Evolutionary conservation across 2,797 vertebrate species (phyloP).

Genomic region (Gephyroberyx darwinii): DNA sequence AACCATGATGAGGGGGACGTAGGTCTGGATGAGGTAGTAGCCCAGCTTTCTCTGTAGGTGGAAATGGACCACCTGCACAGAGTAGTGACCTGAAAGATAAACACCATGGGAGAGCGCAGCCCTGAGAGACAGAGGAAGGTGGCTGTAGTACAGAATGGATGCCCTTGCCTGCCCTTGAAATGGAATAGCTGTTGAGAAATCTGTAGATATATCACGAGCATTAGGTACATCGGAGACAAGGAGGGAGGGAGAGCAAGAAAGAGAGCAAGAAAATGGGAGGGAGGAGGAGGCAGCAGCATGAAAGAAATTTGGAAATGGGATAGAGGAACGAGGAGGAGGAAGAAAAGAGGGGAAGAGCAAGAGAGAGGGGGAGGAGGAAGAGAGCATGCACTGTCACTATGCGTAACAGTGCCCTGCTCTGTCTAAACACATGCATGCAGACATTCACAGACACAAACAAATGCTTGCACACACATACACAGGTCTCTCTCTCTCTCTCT

Average conservation of each 20-base stretch:
- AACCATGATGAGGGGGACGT: constrained; percentile 85
- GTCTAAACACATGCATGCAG: constrained; percentile 59
- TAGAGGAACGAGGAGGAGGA: constrained; percentile 31
- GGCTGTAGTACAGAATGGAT: constrained; percentile 14
- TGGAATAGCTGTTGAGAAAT: constrained; percentile 40
- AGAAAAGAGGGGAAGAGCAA: constrained; percentile 1
- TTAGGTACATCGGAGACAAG: constrained; percentile 24
- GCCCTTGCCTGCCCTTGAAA: constrained; percentile 73
- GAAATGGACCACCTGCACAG: constrained; percentile 84
- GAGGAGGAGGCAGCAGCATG: constrained; percentile 30
- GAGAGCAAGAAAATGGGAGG: constrained; percentile 1
- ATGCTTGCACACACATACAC: constrained; percentile 4
- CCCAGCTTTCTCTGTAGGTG: constrained; percentile 85
- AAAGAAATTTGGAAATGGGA: constrained; percentile 51
- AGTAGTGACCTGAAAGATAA: constrained; percentile 85
- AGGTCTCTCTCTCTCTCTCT: constrained; percentile 18
- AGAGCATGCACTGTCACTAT: constrained; percentile 60
- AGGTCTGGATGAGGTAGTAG: constrained; percentile 86
- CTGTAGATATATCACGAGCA: constrained; percentile 26
- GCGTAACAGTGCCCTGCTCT: constrained; percentile 54
- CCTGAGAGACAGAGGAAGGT: constrained; percentile 35
- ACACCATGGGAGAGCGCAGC: constrained; percentile 61
- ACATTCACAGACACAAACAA: constrained; percentile 35
- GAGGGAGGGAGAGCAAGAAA: constrained; percentile 15
- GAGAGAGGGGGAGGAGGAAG: constrained; percentile 29